Evolutionary conservation across 1,140 invertebrate species (phyloP), one percentile per base, ranked within the genome.

Genomic region (Calephelis nemesis): DNA sequence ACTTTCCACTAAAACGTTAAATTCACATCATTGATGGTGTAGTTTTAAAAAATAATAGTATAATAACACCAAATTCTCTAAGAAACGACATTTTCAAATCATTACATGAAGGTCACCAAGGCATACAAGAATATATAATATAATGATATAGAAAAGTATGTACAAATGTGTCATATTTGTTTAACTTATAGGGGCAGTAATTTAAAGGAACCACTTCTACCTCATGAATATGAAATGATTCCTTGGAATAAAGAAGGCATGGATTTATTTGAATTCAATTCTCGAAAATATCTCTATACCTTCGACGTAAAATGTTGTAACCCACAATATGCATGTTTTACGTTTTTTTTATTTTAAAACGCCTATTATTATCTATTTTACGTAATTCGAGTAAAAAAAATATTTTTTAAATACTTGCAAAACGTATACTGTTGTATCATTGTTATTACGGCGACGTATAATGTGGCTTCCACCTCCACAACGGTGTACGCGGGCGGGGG

Each of bases 161-260:
- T 60, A 19, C 15, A 30, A 8, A 60, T 19, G 13, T 60, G 54
- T 30, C 5, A 60, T 8, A 19, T 30, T 19, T 60, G 54, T 30
- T 10, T 60, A 5, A 60, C 54, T 30, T 60, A 60, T 11, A 10
- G 13, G 15, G 7, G 19, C 7, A 60, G 10, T 60, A 60, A 60
- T 40, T 8, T 0, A 5, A 60, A 60, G 39, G 54, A 60, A 30
- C 19, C 30, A 8, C 5, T 60, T 30, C 15, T 60, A 30, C 54
- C 5, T 11, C 54, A 60, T 60, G 54, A 60, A 60, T 60, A 60
- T 60, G 10, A 60, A 7, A 30, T 19, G 5, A 60, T 60, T 19
- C 54, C 54, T 10, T 60, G 54, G 54, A 30, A 19, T 30, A 60
- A 60, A 60, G 19, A 39, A 19, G 54, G 54, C 10, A 15, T 60